Conservation (phyloP, 2,113 vertebrate genomes). For the Varanus salvator region DNA sequence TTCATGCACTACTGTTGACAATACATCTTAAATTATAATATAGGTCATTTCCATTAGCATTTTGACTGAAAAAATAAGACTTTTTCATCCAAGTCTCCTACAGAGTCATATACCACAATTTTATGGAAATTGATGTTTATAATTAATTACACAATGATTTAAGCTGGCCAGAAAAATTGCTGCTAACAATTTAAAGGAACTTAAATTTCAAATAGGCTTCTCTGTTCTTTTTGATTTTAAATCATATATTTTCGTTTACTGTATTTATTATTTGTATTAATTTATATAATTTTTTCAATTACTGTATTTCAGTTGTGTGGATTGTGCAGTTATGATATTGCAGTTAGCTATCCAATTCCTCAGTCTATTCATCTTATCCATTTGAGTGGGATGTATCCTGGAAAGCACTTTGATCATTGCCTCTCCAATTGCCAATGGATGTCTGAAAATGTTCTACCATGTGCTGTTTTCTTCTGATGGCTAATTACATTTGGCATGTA, state of each 20-base stretch:
- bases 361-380: not conserved
- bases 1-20: not conserved
- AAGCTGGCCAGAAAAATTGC: not conserved
- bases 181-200: not conserved
- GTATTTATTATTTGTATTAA: not conserved
- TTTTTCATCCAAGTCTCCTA: not conserved
- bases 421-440: not conserved
- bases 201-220: not conserved
- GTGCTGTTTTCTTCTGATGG: conserved; percentile 18
- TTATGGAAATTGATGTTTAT: not conserved
- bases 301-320: not conserved
- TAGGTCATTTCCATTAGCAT: not conserved
- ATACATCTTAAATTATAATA: not conserved
- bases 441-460: conserved; percentile 9
- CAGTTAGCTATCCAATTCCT: not conserved
- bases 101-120: not conserved
- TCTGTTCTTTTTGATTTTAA: too few relatives aligned
- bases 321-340: not conserved
- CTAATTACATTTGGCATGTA: conserved; percentile 31
- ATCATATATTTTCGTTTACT: not conserved
- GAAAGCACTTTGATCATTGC: not conserved
- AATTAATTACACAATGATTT: not conserved
- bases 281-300: not conserved
- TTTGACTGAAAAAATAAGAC: not conserved
- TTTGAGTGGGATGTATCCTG: not conserved